Conservation (phyloP, 2,888 invertebrate species). For the Melikaiella ostensackeni region DNA sequence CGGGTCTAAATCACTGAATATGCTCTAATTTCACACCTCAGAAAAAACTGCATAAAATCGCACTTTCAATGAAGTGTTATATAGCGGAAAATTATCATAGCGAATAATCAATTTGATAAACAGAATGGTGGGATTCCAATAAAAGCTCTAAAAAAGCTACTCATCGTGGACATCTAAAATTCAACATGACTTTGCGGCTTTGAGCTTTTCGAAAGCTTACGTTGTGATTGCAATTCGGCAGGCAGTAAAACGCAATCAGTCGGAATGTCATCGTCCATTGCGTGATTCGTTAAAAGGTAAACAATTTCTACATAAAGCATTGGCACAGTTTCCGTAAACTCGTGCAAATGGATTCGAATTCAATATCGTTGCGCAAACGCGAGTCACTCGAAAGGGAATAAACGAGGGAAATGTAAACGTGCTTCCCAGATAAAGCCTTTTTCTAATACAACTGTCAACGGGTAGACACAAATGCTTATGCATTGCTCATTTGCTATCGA, state of each 20-base stretch:
- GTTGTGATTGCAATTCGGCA: background rate
- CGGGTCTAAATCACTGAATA: background rate
- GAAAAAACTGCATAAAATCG: background rate
- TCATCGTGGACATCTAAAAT: background rate
- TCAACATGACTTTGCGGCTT: constrained; percentile 10
- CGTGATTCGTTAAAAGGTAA: constrained; percentile 36
- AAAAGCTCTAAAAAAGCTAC: background rate
- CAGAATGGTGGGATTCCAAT: background rate
- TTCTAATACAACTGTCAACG: constrained; percentile 25
- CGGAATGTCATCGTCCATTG: constrained; percentile 15
- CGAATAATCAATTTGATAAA: background rate
- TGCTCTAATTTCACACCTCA: background rate
- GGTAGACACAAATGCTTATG: constrained; percentile 2
- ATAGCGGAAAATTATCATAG: background rate
- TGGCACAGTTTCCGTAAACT: constrained; percentile 35
- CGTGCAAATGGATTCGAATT: constrained; percentile 51
- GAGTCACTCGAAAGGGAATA: constrained; percentile 32
- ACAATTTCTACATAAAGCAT: constrained; percentile 34
- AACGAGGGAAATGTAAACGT: constrained; percentile 20
- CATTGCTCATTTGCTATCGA: constrained; percentile 22
- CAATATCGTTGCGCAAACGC: constrained; percentile 68
- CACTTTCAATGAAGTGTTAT: background rate
- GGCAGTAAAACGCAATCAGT: constrained; percentile 9
- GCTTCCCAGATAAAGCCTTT: background rate
- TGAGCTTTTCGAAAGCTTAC: constrained; percentile 27